Evolutionary conservation across 2,888 invertebrate species (phyloP).

Genomic region (Lithophane socia): DNA sequence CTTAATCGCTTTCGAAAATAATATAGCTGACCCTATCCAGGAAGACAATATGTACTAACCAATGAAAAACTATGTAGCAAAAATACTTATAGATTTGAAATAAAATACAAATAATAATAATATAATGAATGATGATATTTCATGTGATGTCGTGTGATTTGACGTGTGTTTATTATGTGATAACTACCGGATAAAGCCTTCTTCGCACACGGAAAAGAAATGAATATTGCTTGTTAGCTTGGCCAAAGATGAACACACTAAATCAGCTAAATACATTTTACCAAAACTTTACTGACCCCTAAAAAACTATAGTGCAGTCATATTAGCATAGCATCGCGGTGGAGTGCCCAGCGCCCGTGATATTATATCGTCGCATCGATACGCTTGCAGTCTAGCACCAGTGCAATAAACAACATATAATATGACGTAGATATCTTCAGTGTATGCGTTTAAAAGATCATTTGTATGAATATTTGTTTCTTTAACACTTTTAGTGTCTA

Average conservation of each 20-base stretch:
- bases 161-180: too few relatives aligned
- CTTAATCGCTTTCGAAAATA: too few relatives aligned
- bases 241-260: neutral
- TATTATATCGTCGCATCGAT: constrained; percentile 36
- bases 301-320: constrained; percentile 19
- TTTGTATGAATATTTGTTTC: constrained; percentile 14
- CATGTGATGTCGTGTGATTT: too few relatives aligned
- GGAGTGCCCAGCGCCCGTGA: constrained; percentile 34
- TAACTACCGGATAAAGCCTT: neutral
- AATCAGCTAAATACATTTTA: neutral
- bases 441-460: constrained; percentile 2
- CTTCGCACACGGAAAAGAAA: neutral
- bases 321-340: constrained; percentile 30
- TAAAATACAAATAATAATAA: too few relatives aligned
- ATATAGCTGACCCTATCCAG: too few relatives aligned
- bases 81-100: too few relatives aligned
- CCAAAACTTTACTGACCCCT: constrained; percentile 27
- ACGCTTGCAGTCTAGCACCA: neutral
- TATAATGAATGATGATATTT: too few relatives aligned
- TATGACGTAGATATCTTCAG: neutral
- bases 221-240: neutral
- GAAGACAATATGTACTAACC: too few relatives aligned
- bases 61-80: too few relatives aligned
- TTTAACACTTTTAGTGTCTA: neutral
- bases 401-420: neutral